Conservation (phyloP, 2,113 vertebrate species). For the Phalacrocorax aristotelis region DNA sequence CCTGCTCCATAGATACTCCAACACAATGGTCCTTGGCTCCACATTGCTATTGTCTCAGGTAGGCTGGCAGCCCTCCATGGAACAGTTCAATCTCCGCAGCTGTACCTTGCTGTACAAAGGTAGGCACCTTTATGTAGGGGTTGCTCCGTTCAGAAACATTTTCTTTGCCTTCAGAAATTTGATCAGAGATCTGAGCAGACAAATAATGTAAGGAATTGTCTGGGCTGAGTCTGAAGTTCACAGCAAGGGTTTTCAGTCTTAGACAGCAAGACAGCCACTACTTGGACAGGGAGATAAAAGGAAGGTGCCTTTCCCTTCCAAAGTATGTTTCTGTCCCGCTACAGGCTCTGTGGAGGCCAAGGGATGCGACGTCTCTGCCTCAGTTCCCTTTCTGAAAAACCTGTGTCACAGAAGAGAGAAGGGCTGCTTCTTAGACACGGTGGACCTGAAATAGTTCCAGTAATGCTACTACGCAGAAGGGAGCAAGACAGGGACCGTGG, state of each 20-base stretch:
- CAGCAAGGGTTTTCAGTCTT: neutral
- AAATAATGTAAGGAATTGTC: neutral
- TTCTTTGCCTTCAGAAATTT: neutral
- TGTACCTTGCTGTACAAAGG: too few relatives aligned
- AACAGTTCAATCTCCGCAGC: fast-evolving
- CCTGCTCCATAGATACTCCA: neutral
- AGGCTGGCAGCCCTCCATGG: neutral
- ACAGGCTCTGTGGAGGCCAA: neutral
- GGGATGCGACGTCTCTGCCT: neutral
- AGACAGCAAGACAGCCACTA: neutral
- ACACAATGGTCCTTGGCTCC: neutral
- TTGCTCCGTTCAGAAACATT: neutral
- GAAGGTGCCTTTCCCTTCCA: neutral
- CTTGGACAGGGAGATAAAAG: neutral
- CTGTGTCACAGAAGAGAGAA: neutral
- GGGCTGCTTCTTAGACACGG: neutral
- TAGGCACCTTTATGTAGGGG: neutral
- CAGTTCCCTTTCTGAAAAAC: neutral
- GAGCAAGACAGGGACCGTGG: neutral
- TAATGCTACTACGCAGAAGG: neutral
- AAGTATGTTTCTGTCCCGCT: neutral
- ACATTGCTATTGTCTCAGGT: neutral
- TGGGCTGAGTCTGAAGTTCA: neutral
- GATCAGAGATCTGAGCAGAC: neutral
- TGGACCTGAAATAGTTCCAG: neutral